phyloP scores from a whole-genome alignment of 2,113 vertebrate genomes.

The Ellobius talpinus region DNA sequence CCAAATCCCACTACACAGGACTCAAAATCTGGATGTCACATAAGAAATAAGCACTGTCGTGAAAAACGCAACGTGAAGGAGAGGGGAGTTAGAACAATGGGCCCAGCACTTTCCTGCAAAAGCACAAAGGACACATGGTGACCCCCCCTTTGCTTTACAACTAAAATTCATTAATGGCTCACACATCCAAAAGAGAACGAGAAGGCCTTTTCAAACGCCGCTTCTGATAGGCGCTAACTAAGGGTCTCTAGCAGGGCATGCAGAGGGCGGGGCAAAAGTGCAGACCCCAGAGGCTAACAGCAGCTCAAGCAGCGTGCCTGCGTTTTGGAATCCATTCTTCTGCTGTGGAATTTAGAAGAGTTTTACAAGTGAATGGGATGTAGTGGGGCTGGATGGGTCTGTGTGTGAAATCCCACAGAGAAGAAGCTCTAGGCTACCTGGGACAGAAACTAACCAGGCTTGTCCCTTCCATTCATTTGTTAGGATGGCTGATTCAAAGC shows the following conservation, averaged over 20 bases:
- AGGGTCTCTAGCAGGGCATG: neutral
- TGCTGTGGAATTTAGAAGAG: neutral
- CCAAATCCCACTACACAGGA: neutral
- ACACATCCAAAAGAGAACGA: neutral
- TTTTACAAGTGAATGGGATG: neutral
- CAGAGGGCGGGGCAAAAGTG: accelerated
- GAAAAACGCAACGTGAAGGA: neutral
- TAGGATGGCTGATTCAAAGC: neutral
- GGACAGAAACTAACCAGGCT: neutral
- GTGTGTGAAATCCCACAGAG: neutral
- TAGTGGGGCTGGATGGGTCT: neutral
- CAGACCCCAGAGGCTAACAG: neutral
- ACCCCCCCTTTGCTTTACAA: slow-evolving; percentile 20
- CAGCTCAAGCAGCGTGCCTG: too few relatives aligned
- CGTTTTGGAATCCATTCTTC: neutral
- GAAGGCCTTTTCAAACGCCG: neutral
- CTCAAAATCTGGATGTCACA: neutral
- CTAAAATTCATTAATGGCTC: neutral
- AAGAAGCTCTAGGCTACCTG: neutral
- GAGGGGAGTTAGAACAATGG: neutral
- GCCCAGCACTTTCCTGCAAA: neutral
- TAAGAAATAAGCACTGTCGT: slow-evolving; percentile 11
- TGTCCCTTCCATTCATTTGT: neutral
- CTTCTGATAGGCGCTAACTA: neutral
- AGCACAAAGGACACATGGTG: neutral